Conservation (phyloP, 2,888 invertebrate species). For the Sphaerophoria rueppellii region DNA sequence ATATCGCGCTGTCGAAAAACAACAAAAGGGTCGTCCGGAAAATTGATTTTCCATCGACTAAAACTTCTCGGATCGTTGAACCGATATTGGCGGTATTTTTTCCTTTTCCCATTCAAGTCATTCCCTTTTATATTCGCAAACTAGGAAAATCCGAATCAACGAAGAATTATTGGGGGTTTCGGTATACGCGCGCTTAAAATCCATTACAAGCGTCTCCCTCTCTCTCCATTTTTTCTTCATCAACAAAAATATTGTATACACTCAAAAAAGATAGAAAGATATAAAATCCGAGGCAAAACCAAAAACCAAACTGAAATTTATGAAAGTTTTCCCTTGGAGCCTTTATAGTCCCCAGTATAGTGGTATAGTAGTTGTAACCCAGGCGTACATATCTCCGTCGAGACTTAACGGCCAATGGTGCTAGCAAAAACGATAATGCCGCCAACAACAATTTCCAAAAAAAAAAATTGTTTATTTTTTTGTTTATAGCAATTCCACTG, state of each 20-base stretch:
- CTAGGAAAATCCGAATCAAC: constrained; percentile 38
- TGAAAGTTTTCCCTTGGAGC: constrained; percentile 42
- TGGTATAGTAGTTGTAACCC: background rate
- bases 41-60: constrained; percentile 64
- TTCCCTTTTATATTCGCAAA: background rate
- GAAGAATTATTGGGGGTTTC: constrained; percentile 38
- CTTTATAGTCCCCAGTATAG: background rate
- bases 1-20: constrained; percentile 34
- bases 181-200: constrained; percentile 50
- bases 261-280: background rate
- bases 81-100: constrained; percentile 11
- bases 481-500: background rate
- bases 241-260: no score
- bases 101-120: background rate
- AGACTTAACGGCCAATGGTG: constrained; percentile 53
- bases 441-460: background rate
- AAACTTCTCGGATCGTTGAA: constrained; percentile 69
- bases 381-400: background rate
- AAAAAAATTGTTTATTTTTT: background rate
- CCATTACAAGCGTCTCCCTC: constrained; percentile 42
- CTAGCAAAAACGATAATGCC: constrained; percentile 2
- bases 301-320: constrained; percentile 51
- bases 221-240: constrained; percentile 4
- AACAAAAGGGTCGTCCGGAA: constrained; percentile 61
- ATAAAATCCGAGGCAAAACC: constrained; percentile 4